phyloP scores from a whole-genome alignment of 2,113 vertebrate species.

The Leucoraja erinaceus region DNA sequence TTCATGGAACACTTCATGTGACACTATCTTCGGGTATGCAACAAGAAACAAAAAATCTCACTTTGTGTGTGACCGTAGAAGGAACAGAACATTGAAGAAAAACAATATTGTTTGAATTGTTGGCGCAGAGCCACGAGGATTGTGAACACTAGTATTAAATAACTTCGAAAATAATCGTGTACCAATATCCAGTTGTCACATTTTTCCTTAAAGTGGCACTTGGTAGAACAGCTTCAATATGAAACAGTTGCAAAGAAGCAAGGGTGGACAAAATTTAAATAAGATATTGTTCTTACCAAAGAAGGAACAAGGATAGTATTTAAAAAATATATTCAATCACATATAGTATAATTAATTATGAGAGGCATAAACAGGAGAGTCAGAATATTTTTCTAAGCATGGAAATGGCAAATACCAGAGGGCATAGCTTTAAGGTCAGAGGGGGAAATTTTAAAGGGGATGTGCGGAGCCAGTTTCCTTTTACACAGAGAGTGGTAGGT shows the following conservation, averaged over 20 bases:
- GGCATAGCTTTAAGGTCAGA: too few species aligned
- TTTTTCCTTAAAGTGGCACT: background rate
- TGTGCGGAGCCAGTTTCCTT: too few species aligned
- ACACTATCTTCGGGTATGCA: background rate
- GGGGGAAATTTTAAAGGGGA: too few species aligned
- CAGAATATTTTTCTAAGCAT: too few species aligned
- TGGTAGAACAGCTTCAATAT: background rate
- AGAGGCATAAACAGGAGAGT: too few species aligned
- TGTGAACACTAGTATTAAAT: background rate
- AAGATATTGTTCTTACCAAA: background rate
- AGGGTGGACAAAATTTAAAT: background rate
- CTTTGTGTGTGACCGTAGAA: background rate
- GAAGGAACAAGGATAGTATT: background rate
- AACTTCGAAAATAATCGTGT: background rate
- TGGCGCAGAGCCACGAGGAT: background rate
- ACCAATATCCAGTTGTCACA: background rate
- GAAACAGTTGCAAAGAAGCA: background rate
- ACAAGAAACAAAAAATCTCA: background rate
- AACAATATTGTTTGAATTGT: background rate
- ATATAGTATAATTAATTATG: too few species aligned
- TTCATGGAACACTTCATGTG: background rate
- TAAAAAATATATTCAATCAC: background rate
- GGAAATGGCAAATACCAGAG: too few species aligned
- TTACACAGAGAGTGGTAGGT: too few species aligned
- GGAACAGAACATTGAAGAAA: background rate